Evolutionary conservation across 2,888 invertebrate species (phyloP).

Genomic region (Apoda limacodes): DNA sequence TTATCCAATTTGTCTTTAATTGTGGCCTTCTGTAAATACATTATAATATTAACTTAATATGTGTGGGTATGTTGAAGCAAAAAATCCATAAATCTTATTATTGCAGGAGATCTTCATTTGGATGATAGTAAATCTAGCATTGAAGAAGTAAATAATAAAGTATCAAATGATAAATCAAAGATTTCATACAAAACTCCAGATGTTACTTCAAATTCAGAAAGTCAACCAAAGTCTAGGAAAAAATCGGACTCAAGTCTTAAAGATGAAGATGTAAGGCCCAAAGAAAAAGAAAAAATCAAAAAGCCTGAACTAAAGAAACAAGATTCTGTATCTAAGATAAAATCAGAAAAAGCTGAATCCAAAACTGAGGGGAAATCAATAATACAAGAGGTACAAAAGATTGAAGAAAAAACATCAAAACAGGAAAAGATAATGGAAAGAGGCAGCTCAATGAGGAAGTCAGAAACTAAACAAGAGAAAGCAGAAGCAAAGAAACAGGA

Average conservation of each 20-base stretch:
- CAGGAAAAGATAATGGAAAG: conserved; percentile 36
- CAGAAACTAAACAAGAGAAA: conserved; percentile 44
- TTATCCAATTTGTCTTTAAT: too few species aligned
- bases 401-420: conserved; percentile 26
- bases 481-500: conserved; percentile 29
- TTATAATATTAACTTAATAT: too few species aligned
- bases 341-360: conserved; percentile 28
- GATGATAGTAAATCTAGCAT: too few species aligned
- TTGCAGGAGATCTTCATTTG: too few species aligned
- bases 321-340: conserved; percentile 33
- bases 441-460: conserved; percentile 42
- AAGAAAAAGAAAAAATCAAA: conserved; percentile 34
- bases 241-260: conserved; percentile 56
- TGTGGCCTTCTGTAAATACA: too few species aligned
- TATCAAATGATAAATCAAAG: too few species aligned
- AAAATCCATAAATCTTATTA: too few species aligned
- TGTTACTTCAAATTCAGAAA: too few species aligned
- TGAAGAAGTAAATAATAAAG: too few species aligned
- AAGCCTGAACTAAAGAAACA: conserved; percentile 33
- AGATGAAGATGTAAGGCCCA: conserved; percentile 45
- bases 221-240: conserved; percentile 44
- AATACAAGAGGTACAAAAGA: conserved; percentile 16
- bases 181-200: too few species aligned
- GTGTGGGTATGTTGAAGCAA: too few species aligned
- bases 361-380: conserved; percentile 27